phyloP scores from a whole-genome alignment of 1,140 invertebrate genomes.

The Hetaerina americana region DNA sequence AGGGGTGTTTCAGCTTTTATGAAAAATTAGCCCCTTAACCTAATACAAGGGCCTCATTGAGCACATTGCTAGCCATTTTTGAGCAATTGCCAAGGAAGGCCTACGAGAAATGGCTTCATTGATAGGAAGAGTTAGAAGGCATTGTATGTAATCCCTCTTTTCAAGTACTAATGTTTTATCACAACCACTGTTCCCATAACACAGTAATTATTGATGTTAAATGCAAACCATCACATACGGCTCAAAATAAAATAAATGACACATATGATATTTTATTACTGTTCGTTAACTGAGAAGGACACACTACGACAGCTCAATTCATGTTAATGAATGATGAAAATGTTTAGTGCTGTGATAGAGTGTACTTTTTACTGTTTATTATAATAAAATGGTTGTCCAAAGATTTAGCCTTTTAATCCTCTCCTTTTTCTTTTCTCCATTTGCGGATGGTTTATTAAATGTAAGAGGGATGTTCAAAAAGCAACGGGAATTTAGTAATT shows the following conservation, averaged over 20 bases:
- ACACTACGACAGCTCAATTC: conserved; percentile 12
- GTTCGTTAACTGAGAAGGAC: conserved; percentile 1
- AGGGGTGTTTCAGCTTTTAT: not conserved
- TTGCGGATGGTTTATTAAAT: too few species aligned
- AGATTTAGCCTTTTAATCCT: too few species aligned
- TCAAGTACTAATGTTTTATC: not conserved
- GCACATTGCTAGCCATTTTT: not conserved
- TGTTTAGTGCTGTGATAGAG: conserved; percentile 16
- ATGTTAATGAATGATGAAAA: conserved; percentile 9
- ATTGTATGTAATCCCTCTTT: not conserved
- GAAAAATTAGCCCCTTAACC: not conserved
- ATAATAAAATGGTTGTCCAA: conserved; percentile 14
- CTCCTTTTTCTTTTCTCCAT: too few species aligned
- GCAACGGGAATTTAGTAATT: too few species aligned
- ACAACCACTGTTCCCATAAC: not conserved
- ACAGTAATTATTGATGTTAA: conserved; percentile 7
- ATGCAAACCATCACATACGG: conserved; percentile 1
- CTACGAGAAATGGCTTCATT: not conserved
- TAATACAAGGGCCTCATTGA: not conserved
- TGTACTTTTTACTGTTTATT: conserved; percentile 16
- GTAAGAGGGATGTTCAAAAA: too few species aligned
- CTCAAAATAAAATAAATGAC: conserved; percentile 9
- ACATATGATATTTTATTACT: conserved; percentile 15
- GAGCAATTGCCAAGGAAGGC: not conserved
- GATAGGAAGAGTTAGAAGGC: not conserved